A percentile compares a stretch with the other conserved stretches of the same genome.
phyloP scores from a whole-genome alignment of 2,113 vertebrate genomes.

The Cinclus mexicanus region DNA sequence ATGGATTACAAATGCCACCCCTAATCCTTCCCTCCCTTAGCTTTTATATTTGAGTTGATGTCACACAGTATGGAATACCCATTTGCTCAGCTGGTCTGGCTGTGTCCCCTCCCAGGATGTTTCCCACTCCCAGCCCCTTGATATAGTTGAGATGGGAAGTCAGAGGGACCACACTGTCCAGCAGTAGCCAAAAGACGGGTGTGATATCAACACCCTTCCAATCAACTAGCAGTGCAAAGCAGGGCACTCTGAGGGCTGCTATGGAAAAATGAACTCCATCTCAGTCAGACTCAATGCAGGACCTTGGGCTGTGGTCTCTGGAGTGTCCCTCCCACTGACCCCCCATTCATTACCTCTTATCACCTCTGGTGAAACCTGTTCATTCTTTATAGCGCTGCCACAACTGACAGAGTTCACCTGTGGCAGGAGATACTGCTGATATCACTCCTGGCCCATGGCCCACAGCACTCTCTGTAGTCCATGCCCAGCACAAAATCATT shows the following conservation, averaged over 20 bases:
- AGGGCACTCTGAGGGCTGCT: background rate
- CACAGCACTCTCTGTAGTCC: background rate
- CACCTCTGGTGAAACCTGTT: background rate
- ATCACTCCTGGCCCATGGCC: too few species aligned
- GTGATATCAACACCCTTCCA: background rate
- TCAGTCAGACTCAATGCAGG: background rate
- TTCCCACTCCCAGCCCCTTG: background rate
- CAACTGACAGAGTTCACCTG: background rate
- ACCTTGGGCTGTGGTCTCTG: background rate
- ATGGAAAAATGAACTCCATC: background rate
- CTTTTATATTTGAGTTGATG: background rate
- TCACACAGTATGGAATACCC: background rate
- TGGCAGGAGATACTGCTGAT: background rate
- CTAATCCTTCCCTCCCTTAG: background rate
- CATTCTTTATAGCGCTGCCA: background rate
- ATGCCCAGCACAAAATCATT: background rate
- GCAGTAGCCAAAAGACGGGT: background rate
- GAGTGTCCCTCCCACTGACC: background rate
- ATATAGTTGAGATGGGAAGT: background rate
- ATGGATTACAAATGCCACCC: rapidly evolving
- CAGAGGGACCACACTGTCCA: rapidly evolving
- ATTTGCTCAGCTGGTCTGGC: background rate
- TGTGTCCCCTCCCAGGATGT: background rate
- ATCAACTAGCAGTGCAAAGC: background rate
- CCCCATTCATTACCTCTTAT: rapidly evolving